phyloP scores from a whole-genome alignment of 2,888 invertebrate species.

The Trilocha varians region DNA sequence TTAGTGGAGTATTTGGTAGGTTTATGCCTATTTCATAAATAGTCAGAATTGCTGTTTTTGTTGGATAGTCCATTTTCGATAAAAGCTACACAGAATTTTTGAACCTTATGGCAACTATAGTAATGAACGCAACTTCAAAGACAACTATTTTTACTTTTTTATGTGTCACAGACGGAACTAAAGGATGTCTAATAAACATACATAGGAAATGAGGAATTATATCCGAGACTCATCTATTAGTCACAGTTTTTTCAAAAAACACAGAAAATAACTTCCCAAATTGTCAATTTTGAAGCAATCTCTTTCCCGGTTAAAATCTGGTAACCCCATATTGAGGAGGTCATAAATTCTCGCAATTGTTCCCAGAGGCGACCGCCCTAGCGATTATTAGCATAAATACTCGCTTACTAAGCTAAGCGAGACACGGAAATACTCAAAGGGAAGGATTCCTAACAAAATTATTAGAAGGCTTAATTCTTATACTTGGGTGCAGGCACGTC shows the following conservation, averaged over 20 bases:
- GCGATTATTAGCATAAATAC: constrained; percentile 50
- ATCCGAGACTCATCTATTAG: neutral
- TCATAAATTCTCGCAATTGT: constrained; percentile 50
- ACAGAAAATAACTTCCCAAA: neutral
- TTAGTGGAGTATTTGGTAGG: too few relatives aligned
- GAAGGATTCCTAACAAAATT: neutral
- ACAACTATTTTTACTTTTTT: too few relatives aligned
- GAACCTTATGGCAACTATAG: too few relatives aligned
- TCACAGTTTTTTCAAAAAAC: neutral
- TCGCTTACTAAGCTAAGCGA: constrained; percentile 45
- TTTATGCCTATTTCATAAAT: too few relatives aligned
- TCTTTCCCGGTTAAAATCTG: constrained; percentile 36
- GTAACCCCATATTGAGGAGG: constrained; percentile 39
- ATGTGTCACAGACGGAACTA: too few relatives aligned
- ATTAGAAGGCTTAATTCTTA: neutral
- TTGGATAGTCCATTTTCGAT: too few relatives aligned
- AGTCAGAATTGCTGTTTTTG: too few relatives aligned
- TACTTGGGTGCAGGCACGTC: neutral
- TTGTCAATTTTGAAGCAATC: constrained; percentile 6
- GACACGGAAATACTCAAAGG: neutral
- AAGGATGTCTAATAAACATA: neutral
- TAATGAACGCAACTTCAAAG: too few relatives aligned
- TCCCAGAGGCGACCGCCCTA: constrained; percentile 31
- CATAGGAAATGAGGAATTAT: neutral
- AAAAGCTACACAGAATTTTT: too few relatives aligned